These are phyloP conservation scores for Nibea albiflora DNA, from an alignment of 2,113 vertebrate species.

Conservation along the genomic window DNA sequence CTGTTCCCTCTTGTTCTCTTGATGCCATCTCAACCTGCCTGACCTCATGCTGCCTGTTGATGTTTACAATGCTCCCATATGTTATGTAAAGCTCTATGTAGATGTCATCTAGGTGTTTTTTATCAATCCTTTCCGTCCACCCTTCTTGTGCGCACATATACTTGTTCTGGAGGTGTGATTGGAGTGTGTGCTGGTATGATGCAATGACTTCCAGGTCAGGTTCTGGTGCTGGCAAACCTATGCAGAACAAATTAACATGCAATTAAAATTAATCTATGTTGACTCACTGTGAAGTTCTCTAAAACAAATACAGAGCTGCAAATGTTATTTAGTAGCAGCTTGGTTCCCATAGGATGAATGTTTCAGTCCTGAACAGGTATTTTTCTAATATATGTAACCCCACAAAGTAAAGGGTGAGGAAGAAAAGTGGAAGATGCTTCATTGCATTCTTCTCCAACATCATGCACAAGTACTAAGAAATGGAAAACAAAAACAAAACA, in stretches of 20 bases:
- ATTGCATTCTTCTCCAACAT: not conserved
- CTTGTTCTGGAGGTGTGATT: slow-evolving; percentile 8
- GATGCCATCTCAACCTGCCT: slow-evolving; percentile 8
- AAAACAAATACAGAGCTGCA: too few relatives aligned
- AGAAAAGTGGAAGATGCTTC: not conserved
- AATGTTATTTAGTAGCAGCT: too few relatives aligned
- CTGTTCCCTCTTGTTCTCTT: not conserved
- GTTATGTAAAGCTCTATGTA: not conserved
- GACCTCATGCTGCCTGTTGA: not conserved
- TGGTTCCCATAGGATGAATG: too few relatives aligned
- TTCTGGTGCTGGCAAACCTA: not conserved
- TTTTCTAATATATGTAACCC: too few relatives aligned
- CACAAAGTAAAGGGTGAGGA: not conserved
- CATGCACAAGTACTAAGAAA: not conserved
- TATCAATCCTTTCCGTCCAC: slow-evolving; percentile 3
- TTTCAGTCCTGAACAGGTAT: too few relatives aligned
- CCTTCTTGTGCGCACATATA: slow-evolving; percentile 15
- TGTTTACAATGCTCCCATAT: not conserved
- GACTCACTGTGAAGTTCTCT: too few relatives aligned
- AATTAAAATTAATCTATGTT: too few relatives aligned
- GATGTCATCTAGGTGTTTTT: slow-evolving; percentile 4
- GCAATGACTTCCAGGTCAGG: not conserved
- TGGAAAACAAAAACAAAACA: too few relatives aligned
- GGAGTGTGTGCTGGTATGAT: not conserved
- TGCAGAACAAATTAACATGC: not conserved